These are phyloP conservation scores for Leptura quadrifasciata DNA, from an alignment of 2,888 invertebrate species.

Conservation along the genomic window DNA sequence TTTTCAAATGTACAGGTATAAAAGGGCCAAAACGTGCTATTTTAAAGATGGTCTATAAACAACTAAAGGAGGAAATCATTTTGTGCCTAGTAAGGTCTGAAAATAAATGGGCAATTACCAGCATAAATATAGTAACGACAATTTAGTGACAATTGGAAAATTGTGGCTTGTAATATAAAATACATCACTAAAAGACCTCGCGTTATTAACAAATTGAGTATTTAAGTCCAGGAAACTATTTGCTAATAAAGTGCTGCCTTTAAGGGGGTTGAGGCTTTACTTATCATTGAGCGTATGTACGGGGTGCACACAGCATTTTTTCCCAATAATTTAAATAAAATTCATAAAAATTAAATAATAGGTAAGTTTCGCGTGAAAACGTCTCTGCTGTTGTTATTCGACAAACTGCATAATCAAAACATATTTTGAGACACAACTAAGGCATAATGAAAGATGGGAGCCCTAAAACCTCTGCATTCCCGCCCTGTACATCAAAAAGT, in stretches of 20 bases:
- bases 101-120: slow-evolving; percentile 61
- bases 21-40: slow-evolving; percentile 22
- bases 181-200: slow-evolving; percentile 27
- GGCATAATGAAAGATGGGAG: too few species aligned
- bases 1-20: neutral
- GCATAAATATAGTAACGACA: slow-evolving; percentile 64
- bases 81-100: slow-evolving; percentile 16
- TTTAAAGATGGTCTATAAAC: slow-evolving; percentile 13
- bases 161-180: slow-evolving; percentile 47
- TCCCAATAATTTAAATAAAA: too few species aligned
- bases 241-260: slow-evolving; percentile 18
- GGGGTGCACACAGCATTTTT: neutral
- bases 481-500: too few species aligned
- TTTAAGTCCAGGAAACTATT: slow-evolving; percentile 29
- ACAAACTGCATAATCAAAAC: too few species aligned
- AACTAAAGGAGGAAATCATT: slow-evolving; percentile 42
- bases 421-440: too few species aligned
- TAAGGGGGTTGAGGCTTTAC: neutral
- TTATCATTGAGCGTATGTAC: too few species aligned
- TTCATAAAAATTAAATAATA: too few species aligned
- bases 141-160: slow-evolving; percentile 69
- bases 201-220: slow-evolving; percentile 24
- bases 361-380: too few species aligned
- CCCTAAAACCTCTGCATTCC: too few species aligned
- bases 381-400: too few species aligned